These are phyloP conservation scores for Oostethus manadensis DNA, from an alignment of 2,113 vertebrate genomes.

Conservation along the genomic window DNA sequence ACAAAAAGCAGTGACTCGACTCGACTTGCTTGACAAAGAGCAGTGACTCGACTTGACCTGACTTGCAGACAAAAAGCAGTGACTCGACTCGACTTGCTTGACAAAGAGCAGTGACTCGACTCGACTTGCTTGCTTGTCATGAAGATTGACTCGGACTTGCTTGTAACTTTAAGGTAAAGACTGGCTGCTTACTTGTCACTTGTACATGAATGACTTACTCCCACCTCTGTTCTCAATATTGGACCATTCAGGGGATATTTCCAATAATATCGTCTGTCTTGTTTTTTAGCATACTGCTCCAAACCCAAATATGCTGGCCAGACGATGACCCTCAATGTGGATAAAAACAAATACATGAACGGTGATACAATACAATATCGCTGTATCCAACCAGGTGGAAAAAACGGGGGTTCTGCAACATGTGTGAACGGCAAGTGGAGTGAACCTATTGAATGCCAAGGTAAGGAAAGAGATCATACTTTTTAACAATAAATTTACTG, in stretches of 20 bases:
- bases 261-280: not conserved
- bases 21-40: no score
- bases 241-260: not conserved
- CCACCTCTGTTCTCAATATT: not conserved
- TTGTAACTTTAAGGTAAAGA: no score
- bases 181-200: no score
- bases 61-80: no score
- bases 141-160: no score
- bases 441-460: not conserved
- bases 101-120: no score
- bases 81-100: no score
- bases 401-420: not conserved
- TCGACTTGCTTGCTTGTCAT: no score
- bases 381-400: not conserved
- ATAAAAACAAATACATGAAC: not conserved
- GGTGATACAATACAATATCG: slow-evolving; percentile 1
- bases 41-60: no score
- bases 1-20: no score
- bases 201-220: no score
- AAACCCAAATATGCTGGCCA: not conserved
- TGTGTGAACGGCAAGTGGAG: not conserved
- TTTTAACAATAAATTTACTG: no score
- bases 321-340: not conserved
- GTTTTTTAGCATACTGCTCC: slow-evolving; percentile 5
- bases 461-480: not conserved